A percentile compares a stretch with the other conserved stretches of the same genome.
These are phyloP conservation scores for Oegoconia quadripuncta DNA, from an alignment of 2,888 invertebrate genomes.

Conservation along the genomic window DNA sequence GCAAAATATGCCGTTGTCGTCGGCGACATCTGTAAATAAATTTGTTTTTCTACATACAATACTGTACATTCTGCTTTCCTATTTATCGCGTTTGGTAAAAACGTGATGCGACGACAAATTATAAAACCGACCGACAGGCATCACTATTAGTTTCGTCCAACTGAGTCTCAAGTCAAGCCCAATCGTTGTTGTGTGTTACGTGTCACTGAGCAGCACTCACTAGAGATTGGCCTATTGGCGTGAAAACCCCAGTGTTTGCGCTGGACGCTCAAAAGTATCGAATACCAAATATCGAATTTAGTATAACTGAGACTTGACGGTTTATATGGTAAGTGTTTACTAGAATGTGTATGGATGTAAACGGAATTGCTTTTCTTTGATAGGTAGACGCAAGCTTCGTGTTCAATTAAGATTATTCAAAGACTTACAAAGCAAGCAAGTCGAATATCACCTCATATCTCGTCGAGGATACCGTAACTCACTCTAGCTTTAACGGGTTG, in stretches of 20 bases:
- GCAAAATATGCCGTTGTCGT: too few relatives aligned
- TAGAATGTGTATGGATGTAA: background rate
- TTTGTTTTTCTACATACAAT: too few relatives aligned
- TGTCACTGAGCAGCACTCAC: background rate
- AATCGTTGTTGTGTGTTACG: background rate
- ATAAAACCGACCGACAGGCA: too few relatives aligned
- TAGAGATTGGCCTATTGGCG: background rate
- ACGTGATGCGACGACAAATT: too few relatives aligned
- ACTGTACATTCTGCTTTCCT: too few relatives aligned
- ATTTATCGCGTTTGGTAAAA: too few relatives aligned
- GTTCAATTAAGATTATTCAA: slow-evolving; percentile 26
- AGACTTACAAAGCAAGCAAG: slow-evolving; percentile 26
- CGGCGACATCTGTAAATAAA: too few relatives aligned
- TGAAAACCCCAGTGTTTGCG: background rate
- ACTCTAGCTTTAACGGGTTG: slow-evolving; percentile 10
- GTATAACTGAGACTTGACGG: background rate
- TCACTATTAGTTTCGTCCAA: too few relatives aligned
- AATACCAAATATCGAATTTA: slow-evolving; percentile 3
- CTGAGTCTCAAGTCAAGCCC: background rate
- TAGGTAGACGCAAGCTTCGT: slow-evolving; percentile 8
- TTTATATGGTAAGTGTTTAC: background rate
- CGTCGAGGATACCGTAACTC: slow-evolving; percentile 5
- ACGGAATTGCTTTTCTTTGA: slow-evolving; percentile 1
- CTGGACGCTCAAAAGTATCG: slow-evolving; percentile 7
- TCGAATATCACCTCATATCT: slow-evolving; percentile 27